These are phyloP conservation scores for Apostichopus leukothele DNA, from an alignment of 53 echinoderm and acorn worm genomes.

Conservation along the genomic window DNA sequence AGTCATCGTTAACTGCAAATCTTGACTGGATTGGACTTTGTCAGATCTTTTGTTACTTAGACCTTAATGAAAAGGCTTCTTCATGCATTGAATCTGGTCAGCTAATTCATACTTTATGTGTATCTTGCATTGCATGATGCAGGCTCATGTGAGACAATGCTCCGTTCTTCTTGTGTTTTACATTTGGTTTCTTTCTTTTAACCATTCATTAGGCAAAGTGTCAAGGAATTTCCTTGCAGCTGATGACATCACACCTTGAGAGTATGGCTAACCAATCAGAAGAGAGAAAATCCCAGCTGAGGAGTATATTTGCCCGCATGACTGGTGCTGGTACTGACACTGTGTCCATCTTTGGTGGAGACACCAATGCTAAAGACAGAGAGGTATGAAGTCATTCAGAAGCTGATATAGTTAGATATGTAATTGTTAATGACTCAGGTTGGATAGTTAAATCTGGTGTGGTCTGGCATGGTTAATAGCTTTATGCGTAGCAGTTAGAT, in stretches of 20 bases:
- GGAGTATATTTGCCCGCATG: conserved; percentile 61
- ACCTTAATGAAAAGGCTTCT: too few species aligned
- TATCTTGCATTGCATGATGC: too few species aligned
- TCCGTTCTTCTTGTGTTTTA: too few species aligned
- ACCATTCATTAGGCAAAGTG: conserved; percentile 46
- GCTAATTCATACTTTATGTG: too few species aligned
- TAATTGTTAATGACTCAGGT: background rate
- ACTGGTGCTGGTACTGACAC: conserved; percentile 49
- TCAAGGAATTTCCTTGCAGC: conserved; percentile 55
- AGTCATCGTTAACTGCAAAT: too few species aligned
- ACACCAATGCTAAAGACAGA: conserved; percentile 78
- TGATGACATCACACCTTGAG: conserved; percentile 84
- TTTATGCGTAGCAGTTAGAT: too few species aligned
- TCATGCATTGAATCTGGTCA: too few species aligned
- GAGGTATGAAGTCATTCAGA: conserved; percentile 58
- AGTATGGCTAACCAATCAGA: conserved; percentile 48
- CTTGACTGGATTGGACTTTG: too few species aligned
- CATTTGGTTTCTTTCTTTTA: background rate
- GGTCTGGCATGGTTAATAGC: too few species aligned
- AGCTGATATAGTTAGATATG: background rate
- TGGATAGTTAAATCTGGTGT: too few species aligned
- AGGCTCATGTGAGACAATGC: too few species aligned
- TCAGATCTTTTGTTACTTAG: too few species aligned
- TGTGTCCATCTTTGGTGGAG: conserved; percentile 87
- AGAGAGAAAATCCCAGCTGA: conserved; percentile 68